phyloP scores from a whole-genome alignment of 1,140 invertebrate genomes.

The Varroa destructor region DNA sequence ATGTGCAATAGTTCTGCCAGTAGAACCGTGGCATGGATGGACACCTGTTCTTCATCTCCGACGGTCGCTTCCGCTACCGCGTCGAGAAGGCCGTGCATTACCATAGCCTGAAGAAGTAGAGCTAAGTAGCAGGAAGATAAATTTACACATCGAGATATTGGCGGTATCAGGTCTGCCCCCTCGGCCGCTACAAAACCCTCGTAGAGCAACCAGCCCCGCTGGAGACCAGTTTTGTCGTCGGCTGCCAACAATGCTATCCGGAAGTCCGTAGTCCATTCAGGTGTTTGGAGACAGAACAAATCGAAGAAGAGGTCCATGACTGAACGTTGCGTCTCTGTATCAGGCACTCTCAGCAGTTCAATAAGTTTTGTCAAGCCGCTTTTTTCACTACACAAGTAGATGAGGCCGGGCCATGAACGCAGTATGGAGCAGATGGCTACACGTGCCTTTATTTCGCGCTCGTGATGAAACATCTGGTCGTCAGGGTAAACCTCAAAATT shows the following conservation, averaged over 20 bases:
- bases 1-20: conserved; percentile 72
- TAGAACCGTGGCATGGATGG: conserved; percentile 72
- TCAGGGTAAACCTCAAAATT: conserved; percentile 15
- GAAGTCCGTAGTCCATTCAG: conserved; percentile 81
- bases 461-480: conserved; percentile 16
- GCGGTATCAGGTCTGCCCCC: conserved; percentile 63
- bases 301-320: conserved; percentile 81
- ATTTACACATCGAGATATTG: conserved; percentile 58
- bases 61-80: conserved; percentile 81
- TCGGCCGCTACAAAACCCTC: conserved; percentile 85
- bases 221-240: conserved; percentile 45
- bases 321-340: conserved; percentile 70
- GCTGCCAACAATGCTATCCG: conserved; percentile 67
- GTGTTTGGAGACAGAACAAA: conserved; percentile 63
- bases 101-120: conserved; percentile 69
- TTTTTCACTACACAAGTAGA: conserved; percentile 57
- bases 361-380: conserved; percentile 59
- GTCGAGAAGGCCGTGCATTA: conserved; percentile 59
- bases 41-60: conserved; percentile 64
- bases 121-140: conserved; percentile 77
- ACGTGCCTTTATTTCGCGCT: conserved; percentile 29
- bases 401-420: conserved; percentile 72
- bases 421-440: conserved; percentile 67
- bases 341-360: conserved; percentile 69
- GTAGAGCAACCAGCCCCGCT: conserved; percentile 68